Evolutionary conservation across 2,888 invertebrate species (phyloP).

Genomic region (Poecilobothrus nobilitatus): DNA sequence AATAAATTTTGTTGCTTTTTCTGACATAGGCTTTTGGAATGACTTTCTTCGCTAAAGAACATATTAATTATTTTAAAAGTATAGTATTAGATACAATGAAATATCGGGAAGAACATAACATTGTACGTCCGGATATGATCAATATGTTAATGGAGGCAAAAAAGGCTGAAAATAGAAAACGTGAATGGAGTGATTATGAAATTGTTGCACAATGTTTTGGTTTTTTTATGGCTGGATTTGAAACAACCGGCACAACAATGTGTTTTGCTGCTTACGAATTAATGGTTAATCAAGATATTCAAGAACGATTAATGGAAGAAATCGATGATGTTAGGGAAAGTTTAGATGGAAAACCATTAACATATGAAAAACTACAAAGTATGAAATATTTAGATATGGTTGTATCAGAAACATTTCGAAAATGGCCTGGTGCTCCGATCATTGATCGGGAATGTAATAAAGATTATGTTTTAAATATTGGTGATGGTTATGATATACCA

Average conservation of each 20-base stretch:
- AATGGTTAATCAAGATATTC: slow-evolving; percentile 51
- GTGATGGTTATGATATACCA: slow-evolving; percentile 27
- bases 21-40: slow-evolving; percentile 28
- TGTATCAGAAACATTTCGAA: slow-evolving; percentile 47
- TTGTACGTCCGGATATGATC: slow-evolving; percentile 49
- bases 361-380: slow-evolving; percentile 49
- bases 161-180: slow-evolving; percentile 15
- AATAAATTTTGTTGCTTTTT: slow-evolving; percentile 12
- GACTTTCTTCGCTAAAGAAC: slow-evolving; percentile 36
- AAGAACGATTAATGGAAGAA: slow-evolving; percentile 49
- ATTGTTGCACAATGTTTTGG: slow-evolving; percentile 51
- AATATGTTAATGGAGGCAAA: slow-evolving; percentile 47
- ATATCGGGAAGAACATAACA: slow-evolving; percentile 43
- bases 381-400: slow-evolving; percentile 54
- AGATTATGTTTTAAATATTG: slow-evolving; percentile 42
- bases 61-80: slow-evolving; percentile 40
- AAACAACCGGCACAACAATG: slow-evolving; percentile 43
- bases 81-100: slow-evolving; percentile 44
- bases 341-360: slow-evolving; percentile 44
- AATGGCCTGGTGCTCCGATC: slow-evolving; percentile 46
- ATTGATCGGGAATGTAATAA: slow-evolving; percentile 49
- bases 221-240: slow-evolving; percentile 52
- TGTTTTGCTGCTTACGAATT: slow-evolving; percentile 51
- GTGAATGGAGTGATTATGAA: slow-evolving; percentile 45
- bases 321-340: slow-evolving; percentile 45